Conservation (phyloP, 1,140 invertebrate genomes). For the Helicoverpa armigera region DNA sequence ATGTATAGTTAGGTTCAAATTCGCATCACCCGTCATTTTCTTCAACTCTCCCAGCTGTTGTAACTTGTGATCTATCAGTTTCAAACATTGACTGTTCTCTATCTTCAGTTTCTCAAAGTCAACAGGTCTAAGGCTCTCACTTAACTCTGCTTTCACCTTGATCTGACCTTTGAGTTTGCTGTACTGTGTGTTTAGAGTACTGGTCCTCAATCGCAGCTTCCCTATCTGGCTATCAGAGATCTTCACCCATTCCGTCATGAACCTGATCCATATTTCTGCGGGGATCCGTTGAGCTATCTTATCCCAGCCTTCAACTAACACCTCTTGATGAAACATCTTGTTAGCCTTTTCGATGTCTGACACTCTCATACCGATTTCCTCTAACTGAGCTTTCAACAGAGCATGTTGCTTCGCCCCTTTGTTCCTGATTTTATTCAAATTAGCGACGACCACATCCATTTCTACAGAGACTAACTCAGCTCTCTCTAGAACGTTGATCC, state of each 20-base stretch:
- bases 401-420: slow-evolving; percentile 72
- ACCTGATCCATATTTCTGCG: slow-evolving; percentile 86
- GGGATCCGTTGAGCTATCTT: slow-evolving; percentile 85
- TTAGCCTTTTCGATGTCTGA: slow-evolving; percentile 76
- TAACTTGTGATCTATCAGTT: slow-evolving; percentile 83
- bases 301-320: slow-evolving; percentile 81
- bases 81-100: slow-evolving; percentile 83
- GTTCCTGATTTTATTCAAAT: slow-evolving; percentile 67
- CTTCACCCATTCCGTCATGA: slow-evolving; percentile 86
- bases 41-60: slow-evolving; percentile 83
- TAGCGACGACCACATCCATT: slow-evolving; percentile 78
- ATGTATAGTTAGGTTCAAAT: slow-evolving; percentile 81
- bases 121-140: slow-evolving; percentile 82
- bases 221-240: slow-evolving; percentile 81
- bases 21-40: slow-evolving; percentile 84
- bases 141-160: slow-evolving; percentile 81
- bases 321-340: slow-evolving; percentile 77
- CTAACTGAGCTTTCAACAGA: slow-evolving; percentile 80
- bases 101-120: slow-evolving; percentile 87
- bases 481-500: slow-evolving; percentile 79
- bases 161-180: slow-evolving; percentile 83
- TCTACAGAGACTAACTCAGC: slow-evolving; percentile 83
- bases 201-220: slow-evolving; percentile 83
- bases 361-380: slow-evolving; percentile 83
- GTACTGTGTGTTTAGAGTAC: slow-evolving; percentile 85